These are phyloP conservation scores for Corticium candelabrum DNA, from an alignment of 37 sponge, comb jelly and placozoan genomes.

Conservation along the genomic window DNA sequence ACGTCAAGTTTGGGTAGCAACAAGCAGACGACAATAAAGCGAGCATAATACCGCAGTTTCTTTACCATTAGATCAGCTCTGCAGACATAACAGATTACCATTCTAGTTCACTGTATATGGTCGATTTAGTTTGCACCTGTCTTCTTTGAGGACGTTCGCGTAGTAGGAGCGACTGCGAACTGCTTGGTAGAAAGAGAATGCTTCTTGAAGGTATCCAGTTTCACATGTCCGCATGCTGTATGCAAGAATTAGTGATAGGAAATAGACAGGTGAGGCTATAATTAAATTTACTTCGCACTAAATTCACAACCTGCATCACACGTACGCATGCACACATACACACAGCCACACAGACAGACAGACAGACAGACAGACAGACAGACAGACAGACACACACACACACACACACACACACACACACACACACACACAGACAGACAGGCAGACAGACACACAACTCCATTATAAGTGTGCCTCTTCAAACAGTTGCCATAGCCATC, in stretches of 20 bases:
- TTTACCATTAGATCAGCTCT: slow-evolving; percentile 1
- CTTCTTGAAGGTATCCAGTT: slow-evolving; percentile 18
- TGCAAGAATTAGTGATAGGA: neutral
- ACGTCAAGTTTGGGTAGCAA: neutral
- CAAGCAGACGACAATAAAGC: slow-evolving; percentile 10
- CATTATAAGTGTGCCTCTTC: too few relatives aligned
- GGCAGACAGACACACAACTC: too few relatives aligned
- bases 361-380: too few relatives aligned
- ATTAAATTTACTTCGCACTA: too few relatives aligned
- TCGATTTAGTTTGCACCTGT: neutral
- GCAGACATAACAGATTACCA: neutral
- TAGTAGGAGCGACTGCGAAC: slow-evolving; percentile 20
- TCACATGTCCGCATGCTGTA: slow-evolving; percentile 29
- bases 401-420: too few relatives aligned
- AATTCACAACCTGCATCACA: too few relatives aligned
- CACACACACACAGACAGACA: too few relatives aligned
- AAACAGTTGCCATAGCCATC: too few relatives aligned
- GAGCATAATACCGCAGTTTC: slow-evolving; percentile 8
- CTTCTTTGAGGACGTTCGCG: slow-evolving; percentile 2
- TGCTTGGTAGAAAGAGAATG: slow-evolving; percentile 24
- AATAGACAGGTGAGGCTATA: too few relatives aligned
- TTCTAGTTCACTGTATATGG: neutral
- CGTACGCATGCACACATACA: too few relatives aligned
- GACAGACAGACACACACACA: too few relatives aligned
- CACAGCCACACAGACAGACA: too few relatives aligned